Conservation (phyloP, 2,797 vertebrate genomes). For the Coendou prehensilis region DNA sequence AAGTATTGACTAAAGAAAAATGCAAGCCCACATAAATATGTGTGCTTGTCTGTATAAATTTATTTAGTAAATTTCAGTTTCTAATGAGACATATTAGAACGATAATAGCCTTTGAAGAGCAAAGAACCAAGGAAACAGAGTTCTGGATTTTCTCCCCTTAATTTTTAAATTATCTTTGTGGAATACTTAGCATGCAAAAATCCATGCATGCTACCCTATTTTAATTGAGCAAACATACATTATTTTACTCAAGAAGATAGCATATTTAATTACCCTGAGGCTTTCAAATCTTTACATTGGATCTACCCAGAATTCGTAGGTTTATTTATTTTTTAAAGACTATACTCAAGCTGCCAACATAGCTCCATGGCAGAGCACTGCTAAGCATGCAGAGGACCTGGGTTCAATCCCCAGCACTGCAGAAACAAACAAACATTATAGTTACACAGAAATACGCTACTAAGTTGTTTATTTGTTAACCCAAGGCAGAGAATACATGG, state of each 20-base stretch:
- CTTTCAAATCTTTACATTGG: constrained; percentile 46
- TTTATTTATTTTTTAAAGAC: neutral
- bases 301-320: neutral
- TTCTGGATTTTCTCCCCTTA: neutral
- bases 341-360: neutral
- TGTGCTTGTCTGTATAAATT: neutral
- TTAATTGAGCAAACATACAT: neutral
- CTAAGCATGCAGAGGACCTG: neutral
- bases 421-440: neutral
- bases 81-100: neutral
- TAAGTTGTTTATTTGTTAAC: neutral
- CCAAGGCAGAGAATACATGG: neutral
- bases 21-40: neutral
- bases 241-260: constrained; percentile 27
- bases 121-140: neutral
- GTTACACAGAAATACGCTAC: constrained; percentile 3
- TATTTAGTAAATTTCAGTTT: neutral
- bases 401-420: neutral
- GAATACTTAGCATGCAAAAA: neutral
- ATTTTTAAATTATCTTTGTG: neutral
- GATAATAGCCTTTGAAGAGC: neutral
- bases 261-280: neutral
- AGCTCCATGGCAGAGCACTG: no score
- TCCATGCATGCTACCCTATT: neutral
- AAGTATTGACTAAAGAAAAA: constrained; percentile 34